These are phyloP conservation scores for Chionomys nivalis DNA, from an alignment of 2,113 vertebrate species.

Conservation along the genomic window DNA sequence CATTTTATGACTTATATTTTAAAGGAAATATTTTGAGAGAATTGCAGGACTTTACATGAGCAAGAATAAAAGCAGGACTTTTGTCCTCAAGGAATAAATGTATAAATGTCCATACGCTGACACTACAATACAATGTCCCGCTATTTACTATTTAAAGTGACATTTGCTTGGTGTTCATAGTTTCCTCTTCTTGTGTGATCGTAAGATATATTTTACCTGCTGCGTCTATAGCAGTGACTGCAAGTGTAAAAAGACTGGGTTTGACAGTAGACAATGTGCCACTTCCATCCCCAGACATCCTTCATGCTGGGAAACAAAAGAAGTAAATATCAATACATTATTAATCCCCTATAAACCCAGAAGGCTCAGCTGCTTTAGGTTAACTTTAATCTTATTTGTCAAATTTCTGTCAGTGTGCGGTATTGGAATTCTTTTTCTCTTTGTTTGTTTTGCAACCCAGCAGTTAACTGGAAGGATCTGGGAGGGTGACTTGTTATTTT, in stretches of 20 bases:
- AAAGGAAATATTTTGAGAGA: background rate
- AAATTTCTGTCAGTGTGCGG: constrained; percentile 57
- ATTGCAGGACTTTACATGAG: background rate
- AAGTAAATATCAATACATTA: constrained; percentile 18
- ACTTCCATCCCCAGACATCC: background rate
- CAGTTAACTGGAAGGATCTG: constrained; percentile 45
- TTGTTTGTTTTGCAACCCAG: constrained; percentile 60
- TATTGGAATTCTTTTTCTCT: constrained; percentile 41
- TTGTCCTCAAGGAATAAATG: background rate
- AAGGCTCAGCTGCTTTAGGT: constrained; percentile 62
- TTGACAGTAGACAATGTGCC: background rate
- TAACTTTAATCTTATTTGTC: constrained; percentile 66
- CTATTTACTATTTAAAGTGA: background rate
- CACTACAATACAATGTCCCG: background rate
- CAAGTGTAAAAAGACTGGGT: background rate
- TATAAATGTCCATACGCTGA: background rate
- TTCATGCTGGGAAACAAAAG: background rate
- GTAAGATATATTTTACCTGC: background rate
- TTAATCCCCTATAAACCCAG: background rate
- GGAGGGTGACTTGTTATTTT: constrained; percentile 26
- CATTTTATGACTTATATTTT: background rate
- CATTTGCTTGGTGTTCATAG: background rate
- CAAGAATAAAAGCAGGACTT: background rate
- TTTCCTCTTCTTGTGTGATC: background rate
- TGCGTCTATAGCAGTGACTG: background rate